Conservation (phyloP, 2,888 invertebrate species). For the Drosophila paracracens region DNA sequence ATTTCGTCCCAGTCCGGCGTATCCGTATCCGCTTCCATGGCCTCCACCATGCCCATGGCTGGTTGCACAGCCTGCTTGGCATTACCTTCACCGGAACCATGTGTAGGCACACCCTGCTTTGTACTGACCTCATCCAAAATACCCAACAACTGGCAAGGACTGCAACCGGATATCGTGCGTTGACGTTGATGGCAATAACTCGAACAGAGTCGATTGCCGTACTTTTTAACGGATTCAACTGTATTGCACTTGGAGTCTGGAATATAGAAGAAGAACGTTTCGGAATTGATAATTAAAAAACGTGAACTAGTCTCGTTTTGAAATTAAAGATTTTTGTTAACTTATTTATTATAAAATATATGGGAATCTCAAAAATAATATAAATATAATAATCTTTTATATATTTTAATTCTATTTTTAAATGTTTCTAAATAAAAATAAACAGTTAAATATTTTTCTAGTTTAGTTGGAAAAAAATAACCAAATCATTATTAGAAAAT, state of each 20-base stretch:
- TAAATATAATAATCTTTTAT: neutral
- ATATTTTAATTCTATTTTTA: neutral
- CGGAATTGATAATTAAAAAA: neutral
- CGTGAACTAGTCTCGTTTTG: neutral
- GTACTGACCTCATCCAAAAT: slow-evolving; percentile 53
- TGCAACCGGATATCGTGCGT: slow-evolving; percentile 81
- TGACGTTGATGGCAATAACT: slow-evolving; percentile 76
- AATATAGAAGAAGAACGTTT: neutral
- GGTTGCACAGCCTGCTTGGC: neutral
- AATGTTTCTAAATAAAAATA: neutral
- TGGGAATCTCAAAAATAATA: neutral
- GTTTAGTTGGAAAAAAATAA: neutral
- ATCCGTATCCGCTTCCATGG: slow-evolving; percentile 17
- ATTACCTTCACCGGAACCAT: slow-evolving; percentile 44
- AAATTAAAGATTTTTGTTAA: neutral
- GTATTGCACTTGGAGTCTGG: slow-evolving; percentile 25
- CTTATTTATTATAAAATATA: neutral
- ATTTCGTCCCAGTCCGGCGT: slow-evolving; percentile 87
- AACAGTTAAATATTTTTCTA: rapidly evolving
- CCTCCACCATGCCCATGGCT: neutral
- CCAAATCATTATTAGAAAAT: neutral
- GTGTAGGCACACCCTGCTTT: slow-evolving; percentile 51
- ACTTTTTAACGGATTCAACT: slow-evolving; percentile 18
- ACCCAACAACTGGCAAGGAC: slow-evolving; percentile 68
- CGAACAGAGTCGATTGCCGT: slow-evolving; percentile 70